Evolutionary conservation across 2,113 vertebrate species (phyloP), one percentile per base, ranked within the genome.

Genomic region (Peromyscus californicus): DNA sequence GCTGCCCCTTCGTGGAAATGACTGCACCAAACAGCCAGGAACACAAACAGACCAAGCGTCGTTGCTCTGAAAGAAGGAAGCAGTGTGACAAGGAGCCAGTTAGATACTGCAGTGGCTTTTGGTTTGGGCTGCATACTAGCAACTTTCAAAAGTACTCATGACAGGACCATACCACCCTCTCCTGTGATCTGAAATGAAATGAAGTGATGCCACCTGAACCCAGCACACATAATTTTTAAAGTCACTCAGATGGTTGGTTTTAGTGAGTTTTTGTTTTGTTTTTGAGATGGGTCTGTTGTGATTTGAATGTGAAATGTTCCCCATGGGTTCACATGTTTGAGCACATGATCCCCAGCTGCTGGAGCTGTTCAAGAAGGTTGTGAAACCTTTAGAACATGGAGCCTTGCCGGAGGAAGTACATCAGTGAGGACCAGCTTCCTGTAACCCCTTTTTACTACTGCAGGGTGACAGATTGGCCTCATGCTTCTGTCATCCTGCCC

Each of bases 1-100:
- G 5, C 4, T 9, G 5, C 22, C 7, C 6, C 8, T 12, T 3
- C 65, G 8, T 8, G 3, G 13, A 90, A 31, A 42, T 12, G 11
- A 54, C 57, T 85, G 59, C n/a, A 65, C 87, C 24, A 67, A 19
- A 88, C n/a, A 69, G 54, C 24, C 72, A 80, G 72, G 36, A 31
- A 1, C 5, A 9, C 9, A 74, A 93, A 54, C 8, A 70, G 39
- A 61, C 79, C 86, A 45, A 39, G 54, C 63, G 26, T 29, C 8
- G 15, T 21, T 26, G 83, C 42, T 84, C 39, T 85, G 15, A 85
- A 33, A 54, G 22, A 61, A 75, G 57, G 12, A 61, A 29, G 31
- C 48, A 42, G 45, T 0, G 29, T 70, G 39, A n/a, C 26, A 42
- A 78, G 21, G 59, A 82, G 72, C 59, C 24, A 33, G 19, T 31